These are phyloP conservation scores for Ceratina calcarata DNA, from an alignment of 1,140 invertebrate genomes.

Conservation along the genomic window DNA sequence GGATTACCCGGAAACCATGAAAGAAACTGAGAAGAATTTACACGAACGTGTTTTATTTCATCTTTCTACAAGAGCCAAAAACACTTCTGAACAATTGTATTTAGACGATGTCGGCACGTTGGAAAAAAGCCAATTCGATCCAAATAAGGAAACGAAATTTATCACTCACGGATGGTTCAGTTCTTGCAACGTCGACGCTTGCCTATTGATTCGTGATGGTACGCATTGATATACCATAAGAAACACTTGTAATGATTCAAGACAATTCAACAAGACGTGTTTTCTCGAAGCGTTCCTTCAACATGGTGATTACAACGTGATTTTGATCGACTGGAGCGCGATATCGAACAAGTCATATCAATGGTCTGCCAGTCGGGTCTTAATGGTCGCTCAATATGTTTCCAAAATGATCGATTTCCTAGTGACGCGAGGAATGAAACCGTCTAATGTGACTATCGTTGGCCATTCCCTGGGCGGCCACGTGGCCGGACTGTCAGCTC, in stretches of 20 bases:
- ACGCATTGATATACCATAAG: conserved; percentile 37
- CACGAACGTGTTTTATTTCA: conserved; percentile 48
- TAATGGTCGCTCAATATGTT: conserved; percentile 82
- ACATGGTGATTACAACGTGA: conserved; percentile 82
- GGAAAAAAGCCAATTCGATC: conserved; percentile 77
- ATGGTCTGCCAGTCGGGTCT: conserved; percentile 79
- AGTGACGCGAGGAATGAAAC: conserved; percentile 76
- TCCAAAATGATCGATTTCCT: conserved; percentile 83
- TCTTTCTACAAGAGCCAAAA: conserved; percentile 53
- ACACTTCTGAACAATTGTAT: conserved; percentile 70
- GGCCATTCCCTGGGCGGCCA: conserved; percentile 80
- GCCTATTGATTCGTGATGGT: conserved; percentile 72
- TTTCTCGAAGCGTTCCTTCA: conserved; percentile 79
- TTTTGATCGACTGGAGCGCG: conserved; percentile 84
- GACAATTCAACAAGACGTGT: no score
- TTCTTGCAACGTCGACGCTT: conserved; percentile 70
- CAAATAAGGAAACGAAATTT: conserved; percentile 74
- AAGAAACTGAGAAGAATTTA: conserved; percentile 11
- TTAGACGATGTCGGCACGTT: conserved; percentile 74
- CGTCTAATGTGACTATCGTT: conserved; percentile 79
- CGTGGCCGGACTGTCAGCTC: conserved; percentile 74
- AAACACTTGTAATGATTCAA: no score
- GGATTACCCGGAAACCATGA: not conserved
- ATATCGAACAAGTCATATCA: conserved; percentile 77
- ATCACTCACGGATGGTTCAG: conserved; percentile 81